Conservation (phyloP, 2,888 invertebrate species). For the Microplitis manilae region DNA sequence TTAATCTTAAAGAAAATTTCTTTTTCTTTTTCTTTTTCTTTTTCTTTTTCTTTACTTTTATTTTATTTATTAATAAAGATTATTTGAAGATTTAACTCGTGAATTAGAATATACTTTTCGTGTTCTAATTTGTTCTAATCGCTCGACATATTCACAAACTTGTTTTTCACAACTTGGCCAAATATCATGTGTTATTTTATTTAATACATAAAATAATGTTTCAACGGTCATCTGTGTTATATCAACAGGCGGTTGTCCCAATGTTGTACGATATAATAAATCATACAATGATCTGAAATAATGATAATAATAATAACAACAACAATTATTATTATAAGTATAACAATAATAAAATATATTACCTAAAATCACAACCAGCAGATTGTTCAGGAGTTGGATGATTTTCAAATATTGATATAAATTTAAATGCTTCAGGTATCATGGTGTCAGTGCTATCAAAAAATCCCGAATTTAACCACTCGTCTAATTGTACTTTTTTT, state of each 20-base stretch:
- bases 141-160: constrained; percentile 34
- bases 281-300: constrained; percentile 61
- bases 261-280: constrained; percentile 57
- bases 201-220: constrained; percentile 51
- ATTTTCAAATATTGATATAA: constrained; percentile 61
- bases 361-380: constrained; percentile 57
- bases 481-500: constrained; percentile 47
- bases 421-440: constrained; percentile 61
- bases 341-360: constrained; percentile 18
- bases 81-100: no score
- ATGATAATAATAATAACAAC: background rate
- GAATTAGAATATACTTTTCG: constrained; percentile 37
- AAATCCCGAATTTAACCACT: constrained; percentile 57
- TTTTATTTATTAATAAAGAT: no score
- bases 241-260: constrained; percentile 48
- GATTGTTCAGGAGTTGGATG: constrained; percentile 58
- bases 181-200: constrained; percentile 50
- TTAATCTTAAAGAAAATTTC: background rate
- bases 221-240: constrained; percentile 50
- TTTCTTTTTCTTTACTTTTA: no score
- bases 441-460: constrained; percentile 54
- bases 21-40: no score
- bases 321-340: background rate
- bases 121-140: constrained; percentile 17
- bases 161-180: constrained; percentile 50